A percentile compares a stretch with the other conserved stretches of the same genome.
These are phyloP conservation scores for Lasiurus cinereus DNA, from an alignment of 2,113 vertebrate species.

Conservation along the genomic window DNA sequence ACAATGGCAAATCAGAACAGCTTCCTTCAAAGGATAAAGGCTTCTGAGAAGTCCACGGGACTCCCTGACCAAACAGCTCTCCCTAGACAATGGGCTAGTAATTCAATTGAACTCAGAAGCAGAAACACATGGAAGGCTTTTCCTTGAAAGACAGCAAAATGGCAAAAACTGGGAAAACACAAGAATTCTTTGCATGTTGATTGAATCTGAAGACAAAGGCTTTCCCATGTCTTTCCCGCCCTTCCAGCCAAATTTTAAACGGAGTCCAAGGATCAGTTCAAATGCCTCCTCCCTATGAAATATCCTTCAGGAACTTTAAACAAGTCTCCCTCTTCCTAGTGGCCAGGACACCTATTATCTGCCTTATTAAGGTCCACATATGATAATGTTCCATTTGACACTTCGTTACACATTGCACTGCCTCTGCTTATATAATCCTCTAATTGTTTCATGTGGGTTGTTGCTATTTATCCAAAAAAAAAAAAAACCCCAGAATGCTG, in stretches of 20 bases:
- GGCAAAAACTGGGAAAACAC: slow-evolving; percentile 60
- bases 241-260: background rate
- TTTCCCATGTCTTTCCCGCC: background rate
- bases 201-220: slow-evolving; percentile 50
- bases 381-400: background rate
- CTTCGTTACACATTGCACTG: background rate
- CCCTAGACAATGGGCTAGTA: slow-evolving; percentile 73
- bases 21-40: slow-evolving; percentile 78
- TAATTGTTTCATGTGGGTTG: background rate
- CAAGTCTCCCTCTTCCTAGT: background rate
- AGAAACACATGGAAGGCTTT: slow-evolving; percentile 67
- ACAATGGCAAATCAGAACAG: slow-evolving; percentile 82
- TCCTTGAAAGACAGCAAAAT: slow-evolving; percentile 46
- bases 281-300: background rate
- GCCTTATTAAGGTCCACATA: background rate
- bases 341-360: background rate
- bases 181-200: slow-evolving; percentile 55
- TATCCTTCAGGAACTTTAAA: background rate
- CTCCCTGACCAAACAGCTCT: slow-evolving; percentile 72
- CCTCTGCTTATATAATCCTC: background rate
- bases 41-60: slow-evolving; percentile 69
- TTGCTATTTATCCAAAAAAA: slow-evolving; percentile 13
- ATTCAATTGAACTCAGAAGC: slow-evolving; percentile 74
- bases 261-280: background rate
- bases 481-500: background rate